phyloP scores from a whole-genome alignment of 64 coral and sea anemone genomes.

The Hydrozoanthus tunicans region DNA sequence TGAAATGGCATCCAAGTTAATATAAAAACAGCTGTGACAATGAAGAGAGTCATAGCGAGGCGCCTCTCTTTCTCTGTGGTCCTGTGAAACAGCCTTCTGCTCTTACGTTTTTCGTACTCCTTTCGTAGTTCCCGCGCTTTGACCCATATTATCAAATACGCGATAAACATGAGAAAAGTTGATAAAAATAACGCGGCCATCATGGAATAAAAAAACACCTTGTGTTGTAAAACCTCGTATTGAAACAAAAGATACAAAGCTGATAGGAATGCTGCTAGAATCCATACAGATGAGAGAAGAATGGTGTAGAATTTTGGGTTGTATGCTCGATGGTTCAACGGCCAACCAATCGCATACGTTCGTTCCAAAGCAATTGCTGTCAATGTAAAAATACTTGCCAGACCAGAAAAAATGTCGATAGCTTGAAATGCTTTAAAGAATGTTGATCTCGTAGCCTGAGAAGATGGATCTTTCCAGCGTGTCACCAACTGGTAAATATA shows the following conservation, averaged over 20 bases:
- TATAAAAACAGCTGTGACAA: slow-evolving; percentile 40
- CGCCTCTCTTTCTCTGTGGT: slow-evolving; percentile 46
- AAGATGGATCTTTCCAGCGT: background rate
- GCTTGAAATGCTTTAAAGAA: slow-evolving; percentile 36
- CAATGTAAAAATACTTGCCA: slow-evolving; percentile 37
- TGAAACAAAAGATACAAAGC: slow-evolving; percentile 38
- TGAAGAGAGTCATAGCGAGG: slow-evolving; percentile 33
- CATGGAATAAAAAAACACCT: slow-evolving; percentile 39
- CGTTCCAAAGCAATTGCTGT: slow-evolving; percentile 53
- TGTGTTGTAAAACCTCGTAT: slow-evolving; percentile 5
- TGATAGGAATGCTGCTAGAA: background rate
- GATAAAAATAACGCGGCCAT: slow-evolving; percentile 18
- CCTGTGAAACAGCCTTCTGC: slow-evolving; percentile 31
- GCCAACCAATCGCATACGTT: slow-evolving; percentile 51
- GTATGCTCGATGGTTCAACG: slow-evolving; percentile 34
- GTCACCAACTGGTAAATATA: slow-evolving; percentile 47
- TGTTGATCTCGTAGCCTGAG: slow-evolving; percentile 4
- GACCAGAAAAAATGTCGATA: slow-evolving; percentile 47
- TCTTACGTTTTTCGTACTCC: slow-evolving; percentile 29
- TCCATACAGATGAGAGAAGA: slow-evolving; percentile 46
- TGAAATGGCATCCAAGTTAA: slow-evolving; percentile 57
- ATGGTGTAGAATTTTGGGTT: slow-evolving; percentile 39
- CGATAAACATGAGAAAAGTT: slow-evolving; percentile 46
- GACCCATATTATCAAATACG: slow-evolving; percentile 54
- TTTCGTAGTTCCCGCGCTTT: slow-evolving; percentile 43